Conservation (phyloP, 2,797 vertebrate species). For the Anguilla pacifica region DNA sequence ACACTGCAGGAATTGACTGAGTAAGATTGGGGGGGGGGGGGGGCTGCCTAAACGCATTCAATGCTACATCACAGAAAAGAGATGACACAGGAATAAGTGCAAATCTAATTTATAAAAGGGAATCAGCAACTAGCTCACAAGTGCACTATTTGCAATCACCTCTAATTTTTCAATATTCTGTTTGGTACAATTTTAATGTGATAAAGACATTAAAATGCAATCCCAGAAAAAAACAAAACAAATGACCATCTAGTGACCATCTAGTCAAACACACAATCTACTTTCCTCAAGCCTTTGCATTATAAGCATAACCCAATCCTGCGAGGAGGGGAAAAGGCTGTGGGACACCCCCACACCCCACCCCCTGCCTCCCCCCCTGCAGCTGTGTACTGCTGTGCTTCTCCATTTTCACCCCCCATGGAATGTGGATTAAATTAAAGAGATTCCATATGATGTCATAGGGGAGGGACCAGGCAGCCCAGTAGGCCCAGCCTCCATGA, state of each 20-base stretch:
- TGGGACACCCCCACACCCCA: neutral
- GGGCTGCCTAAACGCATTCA: neutral
- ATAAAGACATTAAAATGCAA: neutral
- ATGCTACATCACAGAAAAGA: neutral
- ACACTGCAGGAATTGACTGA: neutral
- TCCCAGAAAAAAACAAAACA: neutral
- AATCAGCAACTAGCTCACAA: neutral
- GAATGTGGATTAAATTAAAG: slow-evolving; percentile 31
- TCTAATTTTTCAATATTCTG: neutral
- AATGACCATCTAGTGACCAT: neutral
- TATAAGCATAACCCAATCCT: neutral
- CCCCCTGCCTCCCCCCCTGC: neutral
- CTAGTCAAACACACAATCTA: neutral
- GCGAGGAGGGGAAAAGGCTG: neutral
- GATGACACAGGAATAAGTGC: neutral
- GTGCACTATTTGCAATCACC: neutral
- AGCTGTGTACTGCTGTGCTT: slow-evolving; percentile 17
- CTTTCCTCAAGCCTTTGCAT: neutral
- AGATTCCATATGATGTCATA: slow-evolving; percentile 27
- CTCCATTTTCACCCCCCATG: neutral
- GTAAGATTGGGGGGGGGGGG: neutral
- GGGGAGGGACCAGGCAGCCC: neutral
- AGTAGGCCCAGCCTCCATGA: neutral
- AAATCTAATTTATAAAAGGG: neutral
- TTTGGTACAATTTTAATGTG: neutral